Conservation (phyloP, 1,140 invertebrate genomes). For the Anagrus nilaparvatae region DNA sequence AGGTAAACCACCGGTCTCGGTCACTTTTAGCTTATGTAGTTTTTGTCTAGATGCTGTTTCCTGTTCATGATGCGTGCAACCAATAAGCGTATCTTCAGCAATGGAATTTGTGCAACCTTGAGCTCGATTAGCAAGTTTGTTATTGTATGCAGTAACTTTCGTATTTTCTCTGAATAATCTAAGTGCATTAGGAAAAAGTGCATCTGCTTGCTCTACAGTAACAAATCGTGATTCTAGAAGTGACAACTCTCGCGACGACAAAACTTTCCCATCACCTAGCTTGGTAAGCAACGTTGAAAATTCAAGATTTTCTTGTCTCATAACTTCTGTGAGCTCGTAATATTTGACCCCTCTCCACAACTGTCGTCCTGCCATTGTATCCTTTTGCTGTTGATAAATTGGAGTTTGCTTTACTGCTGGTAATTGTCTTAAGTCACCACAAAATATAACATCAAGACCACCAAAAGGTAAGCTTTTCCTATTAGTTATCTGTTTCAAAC, state of each 20-base stretch:
- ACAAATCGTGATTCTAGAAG: constrained; percentile 21
- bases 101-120: constrained; percentile 20
- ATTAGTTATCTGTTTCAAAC: constrained; percentile 26
- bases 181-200: constrained; percentile 16
- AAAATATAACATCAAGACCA: constrained; percentile 16
- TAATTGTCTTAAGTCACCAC: constrained; percentile 21
- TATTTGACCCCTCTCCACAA: constrained; percentile 19
- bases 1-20: constrained; percentile 29
- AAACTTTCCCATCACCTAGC: constrained; percentile 21
- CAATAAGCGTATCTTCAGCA: constrained; percentile 18
- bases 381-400: constrained; percentile 10
- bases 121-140: constrained; percentile 17
- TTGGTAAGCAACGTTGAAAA: constrained; percentile 28
- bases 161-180: constrained; percentile 19
- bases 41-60: constrained; percentile 18
- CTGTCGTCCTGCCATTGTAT: constrained; percentile 8
- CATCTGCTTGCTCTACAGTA: constrained; percentile 14
- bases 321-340: constrained; percentile 21
- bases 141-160: constrained; percentile 18
- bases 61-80: constrained; percentile 16
- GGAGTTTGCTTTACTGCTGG: constrained; percentile 17
- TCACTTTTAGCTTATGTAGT: constrained; percentile 27
- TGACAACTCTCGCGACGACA: constrained; percentile 13
- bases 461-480: constrained; percentile 15
- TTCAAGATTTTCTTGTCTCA: constrained; percentile 19